Evolutionary conservation across 2,113 vertebrate species (phyloP).

Genomic region (Pseudorhombus dupliciocellatus): DNA sequence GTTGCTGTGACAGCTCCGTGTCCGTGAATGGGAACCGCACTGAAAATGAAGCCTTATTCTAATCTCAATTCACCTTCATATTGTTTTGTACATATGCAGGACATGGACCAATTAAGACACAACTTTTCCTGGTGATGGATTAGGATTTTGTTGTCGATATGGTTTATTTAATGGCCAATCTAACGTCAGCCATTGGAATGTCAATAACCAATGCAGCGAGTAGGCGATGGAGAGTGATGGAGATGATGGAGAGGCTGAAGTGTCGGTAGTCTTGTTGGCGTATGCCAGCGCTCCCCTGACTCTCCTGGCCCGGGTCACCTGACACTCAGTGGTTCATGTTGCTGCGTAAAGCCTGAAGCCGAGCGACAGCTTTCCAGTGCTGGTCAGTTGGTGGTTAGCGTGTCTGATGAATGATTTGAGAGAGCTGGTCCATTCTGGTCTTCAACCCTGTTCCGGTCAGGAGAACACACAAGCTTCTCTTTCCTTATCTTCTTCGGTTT

Average conservation of each 20-base stretch:
- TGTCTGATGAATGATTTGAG: conserved; percentile 35
- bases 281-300: neutral
- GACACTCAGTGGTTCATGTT: neutral
- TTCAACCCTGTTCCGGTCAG: conserved; percentile 13
- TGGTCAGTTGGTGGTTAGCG: neutral
- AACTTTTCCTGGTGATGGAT: no score
- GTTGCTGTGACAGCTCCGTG: neutral
- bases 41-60: neutral
- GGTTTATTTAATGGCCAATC: no score
- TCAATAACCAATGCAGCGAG: no score
- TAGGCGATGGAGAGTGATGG: no score
- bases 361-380: neutral
- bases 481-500: neutral
- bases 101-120: no score
- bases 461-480: neutral
- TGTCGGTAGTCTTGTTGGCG: no score
- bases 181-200: no score
- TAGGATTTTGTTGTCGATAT: no score
- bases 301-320: neutral
- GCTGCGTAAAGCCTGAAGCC: neutral
- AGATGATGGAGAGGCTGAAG: no score
- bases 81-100: no score
- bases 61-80: no score
- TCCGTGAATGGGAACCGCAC: neutral
- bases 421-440: conserved; percentile 29